Evolutionary conservation across 2,797 vertebrate genomes (phyloP).

Genomic region (Spheniscus humboldti): DNA sequence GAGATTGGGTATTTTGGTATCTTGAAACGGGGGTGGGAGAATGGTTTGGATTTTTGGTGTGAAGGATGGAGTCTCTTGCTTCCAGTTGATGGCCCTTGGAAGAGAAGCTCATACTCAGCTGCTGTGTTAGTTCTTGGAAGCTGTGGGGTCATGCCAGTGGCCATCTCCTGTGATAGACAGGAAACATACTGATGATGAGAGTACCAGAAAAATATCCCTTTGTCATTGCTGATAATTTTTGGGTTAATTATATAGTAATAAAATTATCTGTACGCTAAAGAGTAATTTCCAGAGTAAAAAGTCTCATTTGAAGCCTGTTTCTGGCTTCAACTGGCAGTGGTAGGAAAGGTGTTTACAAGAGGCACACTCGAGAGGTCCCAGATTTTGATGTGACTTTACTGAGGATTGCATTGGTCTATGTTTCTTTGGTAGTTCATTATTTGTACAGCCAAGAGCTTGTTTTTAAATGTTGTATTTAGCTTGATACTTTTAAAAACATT

Average conservation of each 20-base stretch:
- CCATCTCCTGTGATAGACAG: neutral
- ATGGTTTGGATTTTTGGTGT: neutral
- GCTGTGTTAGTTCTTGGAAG: neutral
- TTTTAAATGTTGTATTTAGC: neutral
- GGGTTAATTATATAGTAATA: neutral
- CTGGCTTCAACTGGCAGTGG: neutral
- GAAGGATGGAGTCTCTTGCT: neutral
- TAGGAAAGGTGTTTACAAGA: neutral
- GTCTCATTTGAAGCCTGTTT: neutral
- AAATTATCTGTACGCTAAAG: neutral
- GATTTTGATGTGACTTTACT: neutral
- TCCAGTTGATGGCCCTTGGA: neutral
- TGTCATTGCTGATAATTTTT: neutral
- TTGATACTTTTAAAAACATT: neutral
- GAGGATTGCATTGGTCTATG: neutral
- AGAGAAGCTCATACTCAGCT: neutral
- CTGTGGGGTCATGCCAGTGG: neutral
- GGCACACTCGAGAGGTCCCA: neutral
- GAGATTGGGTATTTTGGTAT: neutral
- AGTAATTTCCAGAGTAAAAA: neutral
- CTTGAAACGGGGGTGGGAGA: neutral
- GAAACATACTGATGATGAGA: neutral
- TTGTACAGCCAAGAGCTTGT: neutral
- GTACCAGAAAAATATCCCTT: neutral
- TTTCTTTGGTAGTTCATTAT: neutral